Base-by-base conservation (phyloP, 92 coral and sea anemone species). In the Bergia puertoricense region DNA sequence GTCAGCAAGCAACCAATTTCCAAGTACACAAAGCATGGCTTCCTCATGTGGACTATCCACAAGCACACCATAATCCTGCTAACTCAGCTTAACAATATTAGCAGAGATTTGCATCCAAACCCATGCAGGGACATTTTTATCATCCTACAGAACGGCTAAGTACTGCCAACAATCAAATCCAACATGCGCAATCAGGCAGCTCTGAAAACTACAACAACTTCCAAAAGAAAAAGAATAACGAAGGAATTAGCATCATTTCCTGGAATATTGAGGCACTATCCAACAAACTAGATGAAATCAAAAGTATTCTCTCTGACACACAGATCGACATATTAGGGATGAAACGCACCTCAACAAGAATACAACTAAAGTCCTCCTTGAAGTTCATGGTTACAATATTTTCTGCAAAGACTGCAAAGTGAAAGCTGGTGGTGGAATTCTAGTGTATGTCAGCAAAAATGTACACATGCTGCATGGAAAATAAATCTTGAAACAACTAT, bases 261-360 rank as follows among this genome's bases (percentile, higher is more conserved):
- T 72, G 76, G 76, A 72, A 72, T 10, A 72, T 72, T 20, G 44
- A 30, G 38, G 76, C 39, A 43, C 76, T 72, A 20, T 72, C 76
- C 11, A 72, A n/a, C 76, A 72, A 72, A 72, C 15, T 72, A 20
- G 76, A 72, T 72, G 76, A 72, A 72, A 43, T 72, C 76, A 72
- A 72, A n/a, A 5, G 38, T 72, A 72, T 72, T 14, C 76, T 72
- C 3, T 72, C 76, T n/a, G 76, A 72, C 76, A 72, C 44, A 20
- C 16, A 72, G 38, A 72, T 72, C 15, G 76, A 72, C 6, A 72
- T 72, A 20, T 16, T 72, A 3, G 76, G 76, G 38, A 1, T 72
- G 41, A 72, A 72, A 72, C 41, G 76, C 76, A 72, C 13, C 76
- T 72, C 9, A 72, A 72, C 76, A 72, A 72, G 76, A 72, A 72